Base-by-base conservation (phyloP, 2,888 invertebrate species). In the Agrypnus murinus region DNA sequence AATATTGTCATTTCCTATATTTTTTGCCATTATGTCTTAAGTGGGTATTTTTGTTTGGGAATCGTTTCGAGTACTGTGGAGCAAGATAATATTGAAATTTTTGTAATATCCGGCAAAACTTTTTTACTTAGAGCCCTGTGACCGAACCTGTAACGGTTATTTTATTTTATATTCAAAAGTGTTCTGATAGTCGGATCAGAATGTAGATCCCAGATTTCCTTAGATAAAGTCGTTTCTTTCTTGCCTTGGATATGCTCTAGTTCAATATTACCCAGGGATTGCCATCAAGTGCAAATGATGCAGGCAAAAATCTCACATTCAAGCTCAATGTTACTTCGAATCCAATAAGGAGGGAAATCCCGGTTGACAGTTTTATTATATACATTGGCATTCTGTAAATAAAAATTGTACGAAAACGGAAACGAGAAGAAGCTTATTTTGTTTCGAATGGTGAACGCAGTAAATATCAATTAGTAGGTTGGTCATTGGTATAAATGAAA, bases 261-360 rank as follows among this genome's bases (percentile, higher is more conserved):
- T 48, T 63, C 38, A 38, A 63, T 63, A 63, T 63, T 12, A 48
- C 38, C 50, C 19, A 25, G 48, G 48, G 62, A 63, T 63, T 63
- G 48, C 62, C 48, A 63, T 63, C 62, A 48, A 63, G 36, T 63
- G 62, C 62, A 63, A 63, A 63, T 63, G 62, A 63, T 63, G 62
- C 62, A 63, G 48, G 62, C 62, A 63, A 50, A 50, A 63, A 50
- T 63, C 50, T 63, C 46, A 50, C 48, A 63, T 63, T 63, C 48
- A 12, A 50, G 62, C 45, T 12, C 50, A 25, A 38, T 34, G 34
- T 48, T 46, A 12, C 60, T 63, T 36, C 36, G 48, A 25, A 50
- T 63, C 62, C 62, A 63, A 63, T 63, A 63, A 63, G 36, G 50
- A 43, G 10, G 19, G 9, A 63, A 63, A 63, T 63, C 62, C 62